phyloP scores from a whole-genome alignment of 1,140 invertebrate species.

The Tribolium castaneum region DNA sequence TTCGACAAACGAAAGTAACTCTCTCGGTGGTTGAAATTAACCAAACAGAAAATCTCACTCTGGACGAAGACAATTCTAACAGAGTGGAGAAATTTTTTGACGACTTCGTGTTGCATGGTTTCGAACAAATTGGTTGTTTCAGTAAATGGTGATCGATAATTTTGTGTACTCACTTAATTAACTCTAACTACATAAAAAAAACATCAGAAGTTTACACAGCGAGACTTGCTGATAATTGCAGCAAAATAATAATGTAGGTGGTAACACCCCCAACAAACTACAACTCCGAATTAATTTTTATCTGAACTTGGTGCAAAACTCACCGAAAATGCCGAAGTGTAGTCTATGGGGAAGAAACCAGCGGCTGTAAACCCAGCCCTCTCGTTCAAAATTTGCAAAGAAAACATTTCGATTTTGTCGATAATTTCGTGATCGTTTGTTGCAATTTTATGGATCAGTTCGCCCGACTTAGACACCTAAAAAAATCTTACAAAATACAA shows the following conservation, averaged over 20 bases:
- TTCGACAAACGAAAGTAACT: not conserved
- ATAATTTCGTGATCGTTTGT: conserved; percentile 42
- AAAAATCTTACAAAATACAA: not conserved
- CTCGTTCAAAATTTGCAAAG: conserved; percentile 48
- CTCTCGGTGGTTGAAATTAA: not conserved
- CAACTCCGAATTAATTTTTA: not conserved
- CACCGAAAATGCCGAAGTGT: conserved; percentile 50
- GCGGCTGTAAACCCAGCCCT: conserved; percentile 49
- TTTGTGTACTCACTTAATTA: no score
- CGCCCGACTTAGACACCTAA: conserved; percentile 43
- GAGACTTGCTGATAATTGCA: conserved; percentile 43
- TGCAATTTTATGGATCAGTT: conserved; percentile 48
- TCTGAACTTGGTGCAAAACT: not conserved
- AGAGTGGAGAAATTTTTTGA: no score
- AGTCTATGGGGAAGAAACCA: conserved; percentile 52
- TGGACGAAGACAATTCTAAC: not conserved
- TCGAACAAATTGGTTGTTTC: no score
- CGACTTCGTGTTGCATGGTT: no score
- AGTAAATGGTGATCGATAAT: no score
- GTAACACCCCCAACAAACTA: conserved; percentile 50
- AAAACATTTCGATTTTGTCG: conserved; percentile 51
- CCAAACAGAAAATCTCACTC: not conserved
- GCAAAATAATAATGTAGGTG: conserved; percentile 50
- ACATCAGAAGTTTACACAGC: no score
- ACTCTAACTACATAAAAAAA: no score